These are phyloP conservation scores for Choreutis nemorana DNA, from an alignment of 2,888 invertebrate species.

Conservation along the genomic window DNA sequence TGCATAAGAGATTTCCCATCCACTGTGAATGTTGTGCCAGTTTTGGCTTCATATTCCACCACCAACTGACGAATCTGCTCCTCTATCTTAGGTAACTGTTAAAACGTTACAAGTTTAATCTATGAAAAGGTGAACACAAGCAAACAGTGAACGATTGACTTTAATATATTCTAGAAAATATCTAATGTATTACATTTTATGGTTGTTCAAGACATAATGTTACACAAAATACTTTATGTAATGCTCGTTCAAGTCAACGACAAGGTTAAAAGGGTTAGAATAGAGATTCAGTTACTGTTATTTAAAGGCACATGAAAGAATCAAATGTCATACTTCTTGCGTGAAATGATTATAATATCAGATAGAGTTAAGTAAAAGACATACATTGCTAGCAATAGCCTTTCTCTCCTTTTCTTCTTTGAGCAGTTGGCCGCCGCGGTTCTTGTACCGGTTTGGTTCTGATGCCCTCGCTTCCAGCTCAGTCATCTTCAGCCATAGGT, in stretches of 20 bases:
- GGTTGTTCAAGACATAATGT: no score
- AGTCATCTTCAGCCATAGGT: slow-evolving; percentile 78
- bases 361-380: slow-evolving; percentile 9
- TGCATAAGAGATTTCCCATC: slow-evolving; percentile 70
- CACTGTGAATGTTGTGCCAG: slow-evolving; percentile 65
- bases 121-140: neutral
- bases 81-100: slow-evolving; percentile 77
- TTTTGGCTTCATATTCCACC: slow-evolving; percentile 56
- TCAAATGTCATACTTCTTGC: neutral
- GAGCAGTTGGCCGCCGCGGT: slow-evolving; percentile 86
- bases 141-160: neutral
- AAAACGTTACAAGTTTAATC: neutral
- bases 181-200: no score
- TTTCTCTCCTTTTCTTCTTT: slow-evolving; percentile 90
- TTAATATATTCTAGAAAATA: no score
- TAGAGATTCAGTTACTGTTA: no score
- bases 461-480: slow-evolving; percentile 78
- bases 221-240: no score
- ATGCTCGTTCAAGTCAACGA: no score
- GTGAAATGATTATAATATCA: slow-evolving; percentile 1
- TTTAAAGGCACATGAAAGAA: neutral
- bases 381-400: slow-evolving; percentile 66
- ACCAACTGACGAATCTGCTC: slow-evolving; percentile 67
- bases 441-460: slow-evolving; percentile 85
- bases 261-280: no score